These are phyloP conservation scores for Catagonus wagneri DNA, from an alignment of 2,113 vertebrate species.

Conservation along the genomic window DNA sequence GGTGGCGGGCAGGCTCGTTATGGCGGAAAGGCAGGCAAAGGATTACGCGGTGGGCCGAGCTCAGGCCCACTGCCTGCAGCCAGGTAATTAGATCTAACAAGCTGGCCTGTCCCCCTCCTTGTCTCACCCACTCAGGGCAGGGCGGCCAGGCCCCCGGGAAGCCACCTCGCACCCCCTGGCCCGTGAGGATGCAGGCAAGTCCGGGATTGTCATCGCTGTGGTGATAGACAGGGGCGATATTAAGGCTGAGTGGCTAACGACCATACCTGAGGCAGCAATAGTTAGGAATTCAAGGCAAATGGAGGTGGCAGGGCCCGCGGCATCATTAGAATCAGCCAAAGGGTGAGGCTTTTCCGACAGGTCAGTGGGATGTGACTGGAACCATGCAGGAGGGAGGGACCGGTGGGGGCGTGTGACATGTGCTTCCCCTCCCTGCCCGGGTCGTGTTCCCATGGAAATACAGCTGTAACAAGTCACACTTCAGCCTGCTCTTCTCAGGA, in stretches of 20 bases:
- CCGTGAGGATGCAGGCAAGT: background rate
- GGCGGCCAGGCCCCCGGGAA: background rate
- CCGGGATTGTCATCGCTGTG: background rate
- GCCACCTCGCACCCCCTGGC: background rate
- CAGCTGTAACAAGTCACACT: background rate
- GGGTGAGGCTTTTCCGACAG: background rate
- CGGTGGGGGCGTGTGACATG: fast-evolving
- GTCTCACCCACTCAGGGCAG: slow-evolving; percentile 37
- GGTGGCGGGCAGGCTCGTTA: slow-evolving; percentile 74
- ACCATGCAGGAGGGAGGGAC: background rate
- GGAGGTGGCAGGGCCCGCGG: background rate
- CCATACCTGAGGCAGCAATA: background rate
- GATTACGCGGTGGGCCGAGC: slow-evolving; percentile 51
- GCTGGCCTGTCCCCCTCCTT: slow-evolving; percentile 51
- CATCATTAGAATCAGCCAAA: slow-evolving; percentile 22
- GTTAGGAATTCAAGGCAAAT: slow-evolving; percentile 29
- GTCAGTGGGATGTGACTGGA: background rate
- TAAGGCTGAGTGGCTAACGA: slow-evolving; percentile 37
- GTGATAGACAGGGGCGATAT: background rate
- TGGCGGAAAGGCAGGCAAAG: slow-evolving; percentile 33
- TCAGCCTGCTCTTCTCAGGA: background rate
- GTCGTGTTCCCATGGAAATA: background rate
- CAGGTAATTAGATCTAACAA: slow-evolving; percentile 81
- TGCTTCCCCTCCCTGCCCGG: background rate
- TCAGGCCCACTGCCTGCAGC: slow-evolving; percentile 63